Evolutionary conservation across 2,888 invertebrate genomes (phyloP), one percentile per base, ranked within the genome.

Genomic region (Drosophila meridionalis): DNA sequence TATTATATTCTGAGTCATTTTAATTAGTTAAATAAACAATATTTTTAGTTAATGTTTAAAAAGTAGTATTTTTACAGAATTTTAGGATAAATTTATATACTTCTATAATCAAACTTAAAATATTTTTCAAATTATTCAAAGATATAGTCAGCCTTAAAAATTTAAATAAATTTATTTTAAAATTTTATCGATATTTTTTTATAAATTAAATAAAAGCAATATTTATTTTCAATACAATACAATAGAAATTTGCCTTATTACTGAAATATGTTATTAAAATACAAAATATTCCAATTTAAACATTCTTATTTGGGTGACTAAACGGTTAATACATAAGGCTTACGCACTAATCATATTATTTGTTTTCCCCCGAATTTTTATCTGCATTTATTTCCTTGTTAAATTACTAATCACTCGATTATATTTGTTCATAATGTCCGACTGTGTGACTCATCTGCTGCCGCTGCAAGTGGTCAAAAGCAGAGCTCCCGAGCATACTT

Each of bases 361-460:
- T 36, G 20, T 26, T 36, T 36, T 7, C n/a, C 11, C 6, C 3
- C 32, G n/a, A 30, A 20, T 42, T 40, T 40, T 34, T 55, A 32
- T 38, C 11, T 42, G 42, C 11, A 30, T 43, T 11, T 6, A n/a
- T 42, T 36, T 34, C 28, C 9, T 42, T 38, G 34, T 62, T 34
- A 14, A 34, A 34, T 50, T 48, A 20, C 12, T 65, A 48, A 66
- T 67, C 34, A 20, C 9, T n/a, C 9, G n/a, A 38, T 40, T 53
- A 40, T 53, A 53, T 45, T 45, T 38, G 14, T 4, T 38, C 12
- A 50, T 14, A n/a, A 12, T 12, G 34, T 5, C 12, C 48, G 2
- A 36, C 20, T n/a, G 11, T n/a, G 11, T 56, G 45, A 36, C n/a
- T 32, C 53, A 52, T 40, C 12, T 3, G 4, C 26, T 45, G 36